These are phyloP conservation scores for Conomelus anceps DNA, from an alignment of 2,888 invertebrate species.

Conservation along the genomic window DNA sequence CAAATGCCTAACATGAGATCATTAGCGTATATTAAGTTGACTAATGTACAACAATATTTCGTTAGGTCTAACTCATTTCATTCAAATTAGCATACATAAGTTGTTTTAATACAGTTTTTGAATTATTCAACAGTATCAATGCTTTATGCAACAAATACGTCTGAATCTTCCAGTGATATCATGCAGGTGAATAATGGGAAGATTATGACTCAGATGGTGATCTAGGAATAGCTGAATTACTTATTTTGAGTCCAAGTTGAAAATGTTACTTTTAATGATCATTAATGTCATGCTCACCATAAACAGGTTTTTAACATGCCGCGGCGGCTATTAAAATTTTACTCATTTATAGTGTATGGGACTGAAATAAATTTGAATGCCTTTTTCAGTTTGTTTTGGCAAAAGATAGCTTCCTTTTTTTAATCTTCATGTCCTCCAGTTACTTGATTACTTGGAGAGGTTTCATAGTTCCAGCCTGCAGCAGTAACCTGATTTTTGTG, in stretches of 20 bases:
- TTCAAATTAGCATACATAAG: neutral
- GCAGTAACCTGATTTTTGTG: neutral
- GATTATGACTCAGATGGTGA: neutral
- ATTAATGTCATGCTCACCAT: neutral
- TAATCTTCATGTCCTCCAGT: neutral
- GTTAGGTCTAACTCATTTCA: neutral
- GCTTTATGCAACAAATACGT: neutral
- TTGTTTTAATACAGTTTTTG: neutral
- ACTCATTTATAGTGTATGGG: neutral
- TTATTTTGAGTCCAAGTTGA: neutral
- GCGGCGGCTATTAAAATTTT: too few species aligned
- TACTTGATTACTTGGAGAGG: neutral
- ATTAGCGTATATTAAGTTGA: neutral
- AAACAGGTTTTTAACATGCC: neutral
- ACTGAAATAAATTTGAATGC: neutral
- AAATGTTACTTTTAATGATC: neutral
- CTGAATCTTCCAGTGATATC: neutral
- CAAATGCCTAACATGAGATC: neutral
- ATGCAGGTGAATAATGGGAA: neutral
- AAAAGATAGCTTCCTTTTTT: neutral
- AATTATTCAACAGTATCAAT: neutral
- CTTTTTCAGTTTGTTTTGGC: neutral
- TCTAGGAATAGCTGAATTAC: neutral
- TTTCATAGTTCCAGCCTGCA: neutral
- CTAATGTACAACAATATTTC: neutral